Evolutionary conservation across 1,140 invertebrate species (phyloP).

Genomic region (Aphelinus atriplicis): DNA sequence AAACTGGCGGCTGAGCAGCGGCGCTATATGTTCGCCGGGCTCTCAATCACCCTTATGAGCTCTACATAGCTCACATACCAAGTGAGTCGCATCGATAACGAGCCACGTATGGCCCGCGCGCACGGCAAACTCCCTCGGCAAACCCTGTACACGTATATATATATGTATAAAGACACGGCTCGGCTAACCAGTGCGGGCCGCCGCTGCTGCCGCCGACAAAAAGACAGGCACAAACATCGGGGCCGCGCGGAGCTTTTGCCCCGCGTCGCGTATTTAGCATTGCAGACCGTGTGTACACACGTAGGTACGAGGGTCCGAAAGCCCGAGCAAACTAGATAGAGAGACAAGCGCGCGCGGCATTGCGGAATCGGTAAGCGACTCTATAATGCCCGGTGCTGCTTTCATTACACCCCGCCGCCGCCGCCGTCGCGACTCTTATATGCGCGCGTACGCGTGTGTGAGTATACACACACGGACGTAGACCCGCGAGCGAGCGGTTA

Average conservation of each 20-base stretch:
- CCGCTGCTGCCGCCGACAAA: neutral
- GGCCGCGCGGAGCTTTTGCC: neutral
- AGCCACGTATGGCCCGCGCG: neutral
- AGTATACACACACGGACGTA: too few species aligned
- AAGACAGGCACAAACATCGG: neutral
- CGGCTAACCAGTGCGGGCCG: neutral
- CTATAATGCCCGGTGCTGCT: slow-evolving; percentile 16
- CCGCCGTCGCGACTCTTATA: slow-evolving; percentile 27
- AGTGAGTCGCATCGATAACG: neutral
- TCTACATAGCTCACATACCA: too few species aligned
- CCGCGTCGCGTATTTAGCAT: slow-evolving; percentile 27
- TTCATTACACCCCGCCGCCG: neutral
- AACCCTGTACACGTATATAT: too few species aligned
- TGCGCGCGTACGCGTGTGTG: neutral
- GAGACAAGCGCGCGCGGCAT: slow-evolving; percentile 16
- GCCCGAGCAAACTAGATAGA: slow-evolving; percentile 3
- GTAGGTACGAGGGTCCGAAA: neutral
- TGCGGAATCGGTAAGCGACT: slow-evolving; percentile 33
- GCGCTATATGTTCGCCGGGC: too few species aligned
- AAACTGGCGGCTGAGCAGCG: too few species aligned
- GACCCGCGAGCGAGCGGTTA: neutral
- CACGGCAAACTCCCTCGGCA: too few species aligned
- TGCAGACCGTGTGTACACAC: slow-evolving; percentile 4
- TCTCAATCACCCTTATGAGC: slow-evolving; percentile 1
- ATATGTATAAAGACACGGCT: too few species aligned